Evolutionary conservation across 2,797 vertebrate genomes (phyloP).

Genomic region (Lithobates pipiens): DNA sequence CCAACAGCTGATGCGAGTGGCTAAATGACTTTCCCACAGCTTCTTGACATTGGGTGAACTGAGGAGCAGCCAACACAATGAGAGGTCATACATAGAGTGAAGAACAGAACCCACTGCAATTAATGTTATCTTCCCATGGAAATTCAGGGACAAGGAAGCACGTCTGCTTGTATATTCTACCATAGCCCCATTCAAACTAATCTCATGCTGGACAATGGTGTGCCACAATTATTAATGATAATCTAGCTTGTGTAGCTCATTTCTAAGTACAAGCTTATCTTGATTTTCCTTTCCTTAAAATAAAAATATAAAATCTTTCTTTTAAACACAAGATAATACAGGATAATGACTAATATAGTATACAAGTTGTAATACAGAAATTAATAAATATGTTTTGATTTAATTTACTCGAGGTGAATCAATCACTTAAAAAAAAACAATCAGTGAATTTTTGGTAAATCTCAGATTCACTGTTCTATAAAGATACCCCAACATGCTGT

Average conservation of each 20-base stretch:
- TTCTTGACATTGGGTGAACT: constrained; percentile 73
- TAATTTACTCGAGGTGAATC: too few species aligned
- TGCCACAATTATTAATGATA: neutral
- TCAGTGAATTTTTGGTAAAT: too few species aligned
- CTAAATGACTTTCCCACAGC: constrained; percentile 70
- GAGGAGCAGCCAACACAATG: constrained; percentile 71
- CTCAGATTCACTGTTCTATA: too few species aligned
- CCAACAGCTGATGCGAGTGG: constrained; percentile 67
- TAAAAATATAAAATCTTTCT: neutral
- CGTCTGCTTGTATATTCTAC: constrained; percentile 60
- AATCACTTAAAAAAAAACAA: too few species aligned
- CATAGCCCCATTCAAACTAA: constrained; percentile 15
- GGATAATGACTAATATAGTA: too few species aligned
- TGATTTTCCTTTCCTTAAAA: constrained; percentile 1
- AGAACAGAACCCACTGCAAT: constrained; percentile 76
- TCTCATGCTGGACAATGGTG: constrained; percentile 1
- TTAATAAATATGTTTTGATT: too few species aligned
- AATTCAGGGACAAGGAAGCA: constrained; percentile 73
- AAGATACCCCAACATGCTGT: too few species aligned
- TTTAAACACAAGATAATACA: neutral
- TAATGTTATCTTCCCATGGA: constrained; percentile 76
- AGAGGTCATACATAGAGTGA: constrained; percentile 74
- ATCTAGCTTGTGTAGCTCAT: neutral
- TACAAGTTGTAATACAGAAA: too few species aligned
- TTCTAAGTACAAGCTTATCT: neutral